Conservation (phyloP, 2,888 invertebrate species). For the Rutpela maculata region DNA sequence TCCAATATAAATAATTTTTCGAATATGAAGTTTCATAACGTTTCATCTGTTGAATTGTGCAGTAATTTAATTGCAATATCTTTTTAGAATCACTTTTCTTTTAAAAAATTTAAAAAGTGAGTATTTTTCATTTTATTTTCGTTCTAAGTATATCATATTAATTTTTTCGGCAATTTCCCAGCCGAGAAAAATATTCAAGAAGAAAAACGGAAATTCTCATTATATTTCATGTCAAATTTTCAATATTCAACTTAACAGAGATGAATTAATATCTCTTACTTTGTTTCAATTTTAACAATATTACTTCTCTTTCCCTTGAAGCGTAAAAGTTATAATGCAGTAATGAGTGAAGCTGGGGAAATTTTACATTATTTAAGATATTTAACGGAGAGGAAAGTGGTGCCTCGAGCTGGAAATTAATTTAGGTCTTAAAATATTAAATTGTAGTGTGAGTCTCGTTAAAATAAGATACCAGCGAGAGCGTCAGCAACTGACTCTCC, state of each 20-base stretch:
- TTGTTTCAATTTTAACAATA: background rate
- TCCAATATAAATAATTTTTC: no score
- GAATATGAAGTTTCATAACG: no score
- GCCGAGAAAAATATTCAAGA: no score
- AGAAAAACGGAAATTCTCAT: no score
- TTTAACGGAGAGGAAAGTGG: conserved; percentile 7
- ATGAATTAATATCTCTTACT: background rate
- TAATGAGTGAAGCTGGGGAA: conserved; percentile 1
- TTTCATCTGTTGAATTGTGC: no score
- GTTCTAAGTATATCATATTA: no score
- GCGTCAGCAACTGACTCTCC: conserved; percentile 4
- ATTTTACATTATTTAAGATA: conserved; percentile 1
- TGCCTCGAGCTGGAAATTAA: conserved; percentile 18
- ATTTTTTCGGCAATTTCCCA: no score
- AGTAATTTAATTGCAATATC: no score
- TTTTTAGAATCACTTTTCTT: no score
- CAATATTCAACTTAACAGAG: background rate
- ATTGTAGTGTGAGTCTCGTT: conserved; percentile 25
- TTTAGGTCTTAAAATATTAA: conserved; percentile 17
- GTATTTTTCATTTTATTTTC: no score
- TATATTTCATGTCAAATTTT: no score
- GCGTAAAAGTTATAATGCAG: background rate
- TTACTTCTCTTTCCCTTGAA: background rate
- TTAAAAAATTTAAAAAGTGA: no score
- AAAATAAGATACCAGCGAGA: conserved; percentile 4